Evolutionary conservation across 1,140 invertebrate genomes (phyloP).

Genomic region (Drosophila bocqueti): DNA sequence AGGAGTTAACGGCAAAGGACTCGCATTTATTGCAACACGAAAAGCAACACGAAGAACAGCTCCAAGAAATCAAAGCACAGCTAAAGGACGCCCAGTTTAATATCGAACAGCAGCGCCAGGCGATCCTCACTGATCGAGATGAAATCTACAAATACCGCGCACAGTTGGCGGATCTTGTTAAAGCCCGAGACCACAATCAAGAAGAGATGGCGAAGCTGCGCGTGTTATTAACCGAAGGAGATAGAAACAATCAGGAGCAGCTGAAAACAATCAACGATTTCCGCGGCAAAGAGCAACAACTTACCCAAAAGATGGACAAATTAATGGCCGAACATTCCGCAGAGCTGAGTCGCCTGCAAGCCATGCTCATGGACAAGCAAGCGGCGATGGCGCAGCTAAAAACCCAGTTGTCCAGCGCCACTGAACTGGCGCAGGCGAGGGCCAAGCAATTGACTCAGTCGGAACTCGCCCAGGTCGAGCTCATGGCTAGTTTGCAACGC

Average conservation of each 20-base stretch:
- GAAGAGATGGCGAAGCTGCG: neutral
- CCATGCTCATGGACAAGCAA: conserved; percentile 41
- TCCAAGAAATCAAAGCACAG: conserved; percentile 1
- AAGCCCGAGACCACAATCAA: neutral
- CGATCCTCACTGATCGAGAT: neutral
- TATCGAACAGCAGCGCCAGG: conserved; percentile 8
- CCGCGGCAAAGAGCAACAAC: neutral
- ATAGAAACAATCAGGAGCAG: neutral
- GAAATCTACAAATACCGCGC: neutral
- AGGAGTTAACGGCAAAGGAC: conserved; percentile 2
- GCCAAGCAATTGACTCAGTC: neutral
- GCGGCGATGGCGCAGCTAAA: neutral
- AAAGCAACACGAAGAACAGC: conserved; percentile 8
- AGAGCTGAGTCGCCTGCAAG: conserved; percentile 45
- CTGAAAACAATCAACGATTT: neutral
- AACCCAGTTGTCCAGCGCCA: conserved; percentile 7
- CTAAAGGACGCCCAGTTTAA: conserved; percentile 6
- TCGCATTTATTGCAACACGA: neutral
- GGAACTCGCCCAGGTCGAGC: conserved; percentile 6
- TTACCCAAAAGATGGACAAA: neutral
- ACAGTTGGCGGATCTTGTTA: neutral
- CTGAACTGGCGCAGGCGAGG: conserved; percentile 8
- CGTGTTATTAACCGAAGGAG: neutral
- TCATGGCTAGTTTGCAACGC: conserved; percentile 15
- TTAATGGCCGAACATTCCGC: neutral